Conservation (phyloP, 2,888 invertebrate species). For the Caenorhabditis doughertyi region DNA sequence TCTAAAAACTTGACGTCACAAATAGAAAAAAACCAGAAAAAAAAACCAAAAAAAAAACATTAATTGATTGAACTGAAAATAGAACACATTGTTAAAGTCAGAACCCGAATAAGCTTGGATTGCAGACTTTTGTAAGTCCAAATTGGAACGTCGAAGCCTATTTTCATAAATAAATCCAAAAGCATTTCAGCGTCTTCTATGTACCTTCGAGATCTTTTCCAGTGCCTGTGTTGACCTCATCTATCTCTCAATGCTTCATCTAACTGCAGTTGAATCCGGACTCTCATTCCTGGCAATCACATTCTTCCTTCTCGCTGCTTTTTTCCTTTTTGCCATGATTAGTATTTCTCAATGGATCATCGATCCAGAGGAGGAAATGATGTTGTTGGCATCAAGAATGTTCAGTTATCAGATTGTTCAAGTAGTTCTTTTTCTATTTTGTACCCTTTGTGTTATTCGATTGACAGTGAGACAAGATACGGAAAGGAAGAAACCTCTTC, state of each 20-base stretch:
- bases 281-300: conserved; percentile 32
- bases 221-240: conserved; percentile 11
- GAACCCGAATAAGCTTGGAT: too few species aligned
- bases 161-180: too few species aligned
- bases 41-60: too few species aligned
- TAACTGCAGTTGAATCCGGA: conserved; percentile 31
- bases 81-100: neutral
- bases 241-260: conserved; percentile 38
- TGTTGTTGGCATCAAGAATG: neutral
- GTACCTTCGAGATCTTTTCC: conserved; percentile 35
- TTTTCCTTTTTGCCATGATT: conserved; percentile 12
- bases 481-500: conserved; percentile 25
- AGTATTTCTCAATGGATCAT: conserved; percentile 39
- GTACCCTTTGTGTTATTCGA: conserved; percentile 22
- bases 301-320: conserved; percentile 26
- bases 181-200: conserved; percentile 21
- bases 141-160: too few species aligned
- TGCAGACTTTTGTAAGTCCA: too few species aligned
- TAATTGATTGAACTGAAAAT: too few species aligned
- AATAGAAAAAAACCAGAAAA: neutral
- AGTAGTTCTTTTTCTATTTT: conserved; percentile 24
- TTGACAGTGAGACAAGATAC: conserved; percentile 27
- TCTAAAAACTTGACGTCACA: neutral
- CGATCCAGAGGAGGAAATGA: neutral
- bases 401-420: conserved; percentile 40